Evolutionary conservation across 1,140 invertebrate genomes (phyloP), one percentile per base, ranked within the genome.

Genomic region (Drosophila nikananu): DNA sequence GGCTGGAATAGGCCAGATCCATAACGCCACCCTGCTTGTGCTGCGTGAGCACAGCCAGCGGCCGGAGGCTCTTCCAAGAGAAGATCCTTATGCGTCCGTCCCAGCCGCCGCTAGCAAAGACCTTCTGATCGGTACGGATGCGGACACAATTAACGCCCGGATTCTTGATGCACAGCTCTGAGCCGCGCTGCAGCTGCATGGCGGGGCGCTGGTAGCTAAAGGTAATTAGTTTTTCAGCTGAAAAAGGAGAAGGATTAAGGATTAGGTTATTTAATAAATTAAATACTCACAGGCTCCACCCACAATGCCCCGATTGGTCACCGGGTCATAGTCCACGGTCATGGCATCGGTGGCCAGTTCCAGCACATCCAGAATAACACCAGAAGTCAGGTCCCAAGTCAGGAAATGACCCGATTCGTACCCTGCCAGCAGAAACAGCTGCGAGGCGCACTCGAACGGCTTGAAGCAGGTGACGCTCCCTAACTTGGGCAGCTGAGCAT

Each of bases 1-100:
- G 92, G 2, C 92, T 86, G 8, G 96, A 96, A 93, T 95, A 96
- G 65, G 94, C 94, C 65, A 97, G 94, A 91, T 97, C 96, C 80
- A 96, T 94, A 49, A 97, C 94, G 25, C 94, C 94, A 67, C 94
- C 94, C 62, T 91, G 94, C 57, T 94, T 94, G 78, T 97, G 96
- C 81, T 96, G 95, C 39, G 95, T 95, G 15, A 98, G 93, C 67
- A 97, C 95, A 10, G 95, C 97, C 54, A 98, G 89, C 5, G 96
- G 95, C 52, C 96, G 94, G 12, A 97, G 91, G 62, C 95, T 96
- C 90, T 96, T 97, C 95, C 96, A 96, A 7, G 96, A 96, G 92
- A 96, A 97, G 73, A 97, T 94, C 82, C 97, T 94, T 46, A 97
- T 94, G 54, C 95, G 94, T 6, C 95, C 95, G 89, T 98, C 97